phyloP scores from a whole-genome alignment of 2,888 invertebrate genomes.

The Phengaris arion region DNA sequence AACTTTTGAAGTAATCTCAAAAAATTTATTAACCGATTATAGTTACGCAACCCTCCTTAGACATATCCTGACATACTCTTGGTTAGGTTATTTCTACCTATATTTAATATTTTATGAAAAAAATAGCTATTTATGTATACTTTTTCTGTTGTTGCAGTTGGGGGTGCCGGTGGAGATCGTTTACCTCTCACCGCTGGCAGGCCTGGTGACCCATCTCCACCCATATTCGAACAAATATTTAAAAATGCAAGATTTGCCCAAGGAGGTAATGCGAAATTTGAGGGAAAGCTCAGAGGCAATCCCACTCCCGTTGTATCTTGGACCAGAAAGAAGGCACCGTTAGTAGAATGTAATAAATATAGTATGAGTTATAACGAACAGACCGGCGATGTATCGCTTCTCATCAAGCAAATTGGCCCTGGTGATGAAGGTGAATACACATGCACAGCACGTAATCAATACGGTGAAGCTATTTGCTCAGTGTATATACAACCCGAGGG shows the following conservation, averaged over 20 bases:
- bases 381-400: constrained; percentile 93
- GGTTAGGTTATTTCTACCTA: too few species aligned
- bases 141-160: constrained; percentile 77
- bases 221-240: constrained; percentile 97
- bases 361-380: constrained; percentile 94
- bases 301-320: constrained; percentile 95
- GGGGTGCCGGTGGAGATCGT: constrained; percentile 79
- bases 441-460: constrained; percentile 95
- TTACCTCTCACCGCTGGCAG: constrained; percentile 61
- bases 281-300: constrained; percentile 93
- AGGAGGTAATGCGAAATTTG: constrained; percentile 95
- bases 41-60: too few species aligned
- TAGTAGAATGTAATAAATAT: constrained; percentile 91
- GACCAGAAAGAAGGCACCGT: constrained; percentile 92
- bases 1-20: too few species aligned
- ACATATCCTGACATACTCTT: too few species aligned
- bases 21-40: too few species aligned
- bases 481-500: constrained; percentile 96
- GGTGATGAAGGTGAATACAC: constrained; percentile 98
- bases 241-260: constrained; percentile 96
- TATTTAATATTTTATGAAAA: not conserved
- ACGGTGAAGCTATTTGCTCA: constrained; percentile 97
- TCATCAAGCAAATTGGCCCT: constrained; percentile 96
- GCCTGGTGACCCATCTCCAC: constrained; percentile 91
- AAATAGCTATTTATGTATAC: not conserved